phyloP scores from a whole-genome alignment of 1,140 invertebrate species.

The Hormaphis cornu region DNA sequence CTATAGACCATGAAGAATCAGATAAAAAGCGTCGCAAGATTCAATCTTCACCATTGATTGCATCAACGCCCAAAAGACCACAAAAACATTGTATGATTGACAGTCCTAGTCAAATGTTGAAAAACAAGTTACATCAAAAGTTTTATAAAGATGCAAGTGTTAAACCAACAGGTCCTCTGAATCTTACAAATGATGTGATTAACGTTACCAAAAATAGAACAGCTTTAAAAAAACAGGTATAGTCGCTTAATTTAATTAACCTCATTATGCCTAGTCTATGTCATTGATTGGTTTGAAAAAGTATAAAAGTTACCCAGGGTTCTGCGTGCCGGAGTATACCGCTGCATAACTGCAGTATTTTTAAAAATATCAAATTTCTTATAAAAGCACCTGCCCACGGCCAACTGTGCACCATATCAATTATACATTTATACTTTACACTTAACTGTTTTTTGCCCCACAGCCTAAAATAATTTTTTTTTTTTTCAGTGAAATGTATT shows the following conservation, averaged over 20 bases:
- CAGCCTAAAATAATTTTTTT: no score
- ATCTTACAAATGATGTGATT: neutral
- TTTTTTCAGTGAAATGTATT: no score
- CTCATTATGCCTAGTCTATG: no score
- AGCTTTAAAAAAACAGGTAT: neutral
- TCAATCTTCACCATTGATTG: neutral
- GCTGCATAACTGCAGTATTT: no score
- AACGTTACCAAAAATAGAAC: neutral
- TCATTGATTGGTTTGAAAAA: no score
- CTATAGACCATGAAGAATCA: neutral
- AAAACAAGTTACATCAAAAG: neutral
- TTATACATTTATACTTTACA: no score
- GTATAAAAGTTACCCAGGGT: no score
- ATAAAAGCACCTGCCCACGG: no score
- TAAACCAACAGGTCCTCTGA: neutral
- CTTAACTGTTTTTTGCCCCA: neutral
- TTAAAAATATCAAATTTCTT: no score
- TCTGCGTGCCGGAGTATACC: no score
- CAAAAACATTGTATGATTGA: neutral
- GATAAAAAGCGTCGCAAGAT: neutral
- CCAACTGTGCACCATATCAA: no score
- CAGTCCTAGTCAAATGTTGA: conserved; percentile 4
- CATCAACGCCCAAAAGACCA: conserved; percentile 2
- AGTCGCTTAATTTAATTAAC: neutral
- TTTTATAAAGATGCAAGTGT: neutral